Percentiles rank a stretch among this genome's conserved stretches.
phyloP scores from a whole-genome alignment of 2,888 invertebrate species.

The Philereme vetulata region DNA sequence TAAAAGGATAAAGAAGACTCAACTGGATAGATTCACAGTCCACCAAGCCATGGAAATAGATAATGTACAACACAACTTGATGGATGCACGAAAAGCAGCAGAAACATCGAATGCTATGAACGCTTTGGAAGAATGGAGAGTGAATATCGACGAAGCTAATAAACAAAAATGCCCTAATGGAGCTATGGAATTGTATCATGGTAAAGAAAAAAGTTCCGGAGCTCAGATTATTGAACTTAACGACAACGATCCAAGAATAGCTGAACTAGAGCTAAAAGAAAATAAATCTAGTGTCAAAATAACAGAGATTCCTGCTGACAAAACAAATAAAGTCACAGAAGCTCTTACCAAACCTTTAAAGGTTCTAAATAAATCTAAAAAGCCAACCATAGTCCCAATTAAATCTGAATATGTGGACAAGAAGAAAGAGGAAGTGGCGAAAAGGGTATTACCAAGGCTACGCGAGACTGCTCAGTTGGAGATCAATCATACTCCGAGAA shows the following conservation, averaged over 20 bases:
- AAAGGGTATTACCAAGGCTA: slow-evolving; percentile 79
- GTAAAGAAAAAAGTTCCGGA: slow-evolving; percentile 23
- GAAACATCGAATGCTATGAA: slow-evolving; percentile 86
- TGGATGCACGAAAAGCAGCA: slow-evolving; percentile 85
- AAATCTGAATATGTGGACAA: slow-evolving; percentile 67
- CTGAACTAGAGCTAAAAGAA: slow-evolving; percentile 15
- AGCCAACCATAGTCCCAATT: slow-evolving; percentile 50
- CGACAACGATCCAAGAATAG: slow-evolving; percentile 22
- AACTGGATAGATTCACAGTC: slow-evolving; percentile 82
- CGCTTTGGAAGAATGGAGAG: slow-evolving; percentile 86
- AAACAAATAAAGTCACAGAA: slow-evolving; percentile 8
- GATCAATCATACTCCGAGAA: slow-evolving; percentile 89
- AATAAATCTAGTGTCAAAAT: slow-evolving; percentile 7
- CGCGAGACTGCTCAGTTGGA: slow-evolving; percentile 84
- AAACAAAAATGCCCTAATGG: slow-evolving; percentile 14
- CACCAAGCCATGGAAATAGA: slow-evolving; percentile 79
- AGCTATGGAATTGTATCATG: slow-evolving; percentile 16
- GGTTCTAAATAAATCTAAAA: slow-evolving; percentile 20
- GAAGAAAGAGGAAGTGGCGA: slow-evolving; percentile 63
- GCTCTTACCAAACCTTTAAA: slow-evolving; percentile 5
- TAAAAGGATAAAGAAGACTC: slow-evolving; percentile 75
- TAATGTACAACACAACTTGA: slow-evolving; percentile 80
- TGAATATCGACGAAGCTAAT: slow-evolving; percentile 42
- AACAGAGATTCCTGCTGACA: slow-evolving; percentile 9
- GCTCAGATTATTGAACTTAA: slow-evolving; percentile 28